Conservation (phyloP, 2,113 vertebrate species). For the Microtus richardsoni region DNA sequence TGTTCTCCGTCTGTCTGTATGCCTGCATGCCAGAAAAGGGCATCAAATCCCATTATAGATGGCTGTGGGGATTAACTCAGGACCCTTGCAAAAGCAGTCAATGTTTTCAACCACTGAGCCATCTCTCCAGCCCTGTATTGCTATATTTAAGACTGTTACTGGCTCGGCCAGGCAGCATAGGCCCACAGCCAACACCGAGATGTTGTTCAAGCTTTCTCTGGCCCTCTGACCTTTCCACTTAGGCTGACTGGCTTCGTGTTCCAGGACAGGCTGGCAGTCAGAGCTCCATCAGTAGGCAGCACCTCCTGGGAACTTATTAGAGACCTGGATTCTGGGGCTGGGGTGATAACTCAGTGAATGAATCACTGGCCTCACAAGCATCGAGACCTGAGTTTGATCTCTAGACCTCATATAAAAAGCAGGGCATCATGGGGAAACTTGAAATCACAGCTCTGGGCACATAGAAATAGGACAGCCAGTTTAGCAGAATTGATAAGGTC, state of each 20-base stretch:
- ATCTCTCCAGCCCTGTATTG: not conserved
- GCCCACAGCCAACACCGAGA: not conserved
- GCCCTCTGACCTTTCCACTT: not conserved
- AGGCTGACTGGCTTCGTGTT: not conserved
- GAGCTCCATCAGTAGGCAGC: not conserved
- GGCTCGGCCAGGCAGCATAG: not conserved
- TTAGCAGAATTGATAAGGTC: not conserved
- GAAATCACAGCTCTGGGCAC: not conserved
- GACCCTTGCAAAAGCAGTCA: not conserved
- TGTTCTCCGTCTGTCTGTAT: not conserved
- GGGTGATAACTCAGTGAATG: too few relatives aligned
- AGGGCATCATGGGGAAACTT: not conserved
- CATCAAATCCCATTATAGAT: not conserved
- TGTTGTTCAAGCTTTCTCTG: not conserved
- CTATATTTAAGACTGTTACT: not conserved
- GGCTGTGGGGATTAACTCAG: not conserved
- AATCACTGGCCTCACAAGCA: not conserved
- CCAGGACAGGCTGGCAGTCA: not conserved
- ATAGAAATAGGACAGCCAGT: not conserved
- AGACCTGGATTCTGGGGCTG: not conserved
- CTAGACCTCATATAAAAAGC: not conserved
- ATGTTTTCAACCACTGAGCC: not conserved
- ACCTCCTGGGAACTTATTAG: not conserved
- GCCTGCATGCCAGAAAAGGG: not conserved
- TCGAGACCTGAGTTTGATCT: not conserved